Base-by-base conservation (phyloP, 1,140 invertebrate species). In the Heliconius hermathena region DNA sequence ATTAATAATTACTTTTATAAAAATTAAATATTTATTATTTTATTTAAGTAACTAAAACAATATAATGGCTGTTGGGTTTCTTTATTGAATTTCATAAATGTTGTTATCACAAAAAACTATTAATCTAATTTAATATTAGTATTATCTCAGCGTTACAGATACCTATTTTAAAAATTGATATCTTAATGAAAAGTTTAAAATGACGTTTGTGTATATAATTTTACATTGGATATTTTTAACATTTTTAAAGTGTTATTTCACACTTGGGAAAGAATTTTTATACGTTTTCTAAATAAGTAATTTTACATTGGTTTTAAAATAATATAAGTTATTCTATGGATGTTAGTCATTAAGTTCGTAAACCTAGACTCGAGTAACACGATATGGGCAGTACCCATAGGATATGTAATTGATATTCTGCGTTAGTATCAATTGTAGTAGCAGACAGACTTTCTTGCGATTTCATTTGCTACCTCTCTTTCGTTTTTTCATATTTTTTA, bases 371-470 rank as follows among this genome's bases (percentile, higher is more conserved):
- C 3, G 2, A 66, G 60, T 66, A 66, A 66, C 13, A 66, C 60
- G 60, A 66, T 66, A 66, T 29, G 60, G 60, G 60, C 60, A 66
- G 60, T 66, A 29, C 60, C 60, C 26, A 66, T 66, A 29, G 60
- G 60, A 66, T 66, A 22, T 66, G 60, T 66, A 66, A 66, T 66
- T 66, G 26, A 29, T 66, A 66, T 66, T 29, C 60, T 29, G 22
- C 4, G 22, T 6, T 66, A 18, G 26, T 66, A 66, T 66, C 60
- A 66, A 66, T 57, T 66, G 60, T 66, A 66, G 26, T 66, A 66
- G 26, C 60, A 66, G 60, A 66, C 60, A 29, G 60, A 66, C 60
- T 66, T 66, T 66, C 60, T 66, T 66, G 22, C 60, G 26, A 66
- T 66, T 66, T 66, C 60, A 66, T 66, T 66, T 66, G 60, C 52